phyloP scores from a whole-genome alignment of 2,797 vertebrate species.

The Alca torda region DNA sequence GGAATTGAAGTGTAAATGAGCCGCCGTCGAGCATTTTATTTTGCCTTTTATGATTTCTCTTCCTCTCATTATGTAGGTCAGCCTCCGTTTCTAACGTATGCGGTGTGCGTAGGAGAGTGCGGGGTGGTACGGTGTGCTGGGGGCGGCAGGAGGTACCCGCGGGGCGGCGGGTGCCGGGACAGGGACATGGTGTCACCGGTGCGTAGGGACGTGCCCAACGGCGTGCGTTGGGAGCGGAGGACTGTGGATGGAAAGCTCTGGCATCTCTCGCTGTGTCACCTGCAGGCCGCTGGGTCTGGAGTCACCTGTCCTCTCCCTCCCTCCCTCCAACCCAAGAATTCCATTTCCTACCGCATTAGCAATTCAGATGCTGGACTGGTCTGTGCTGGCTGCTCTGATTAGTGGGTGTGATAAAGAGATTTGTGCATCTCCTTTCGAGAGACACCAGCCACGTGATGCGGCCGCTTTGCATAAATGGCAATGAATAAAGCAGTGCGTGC shows the following conservation, averaged over 20 bases:
- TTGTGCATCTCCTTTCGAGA: neutral
- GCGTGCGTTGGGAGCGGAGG: fast-evolving
- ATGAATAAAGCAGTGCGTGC: neutral
- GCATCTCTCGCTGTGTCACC: neutral
- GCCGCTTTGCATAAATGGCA: neutral
- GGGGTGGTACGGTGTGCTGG: neutral
- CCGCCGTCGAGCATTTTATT: neutral
- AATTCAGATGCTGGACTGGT: slow-evolving; percentile 37
- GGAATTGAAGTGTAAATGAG: slow-evolving; percentile 70
- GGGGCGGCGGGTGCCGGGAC: neutral
- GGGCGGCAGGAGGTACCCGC: neutral
- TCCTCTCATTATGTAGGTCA: slow-evolving; percentile 28
- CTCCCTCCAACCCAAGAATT: neutral
- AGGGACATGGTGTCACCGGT: neutral
- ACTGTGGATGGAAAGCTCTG: neutral
- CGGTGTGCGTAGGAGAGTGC: neutral
- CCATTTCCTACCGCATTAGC: neutral
- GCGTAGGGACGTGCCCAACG: fast-evolving
- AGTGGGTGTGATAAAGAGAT: slow-evolving; percentile 30
- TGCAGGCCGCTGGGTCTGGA: neutral
- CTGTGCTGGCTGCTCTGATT: slow-evolving; percentile 38
- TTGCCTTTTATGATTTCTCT: slow-evolving; percentile 2
- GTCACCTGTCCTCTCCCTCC: neutral
- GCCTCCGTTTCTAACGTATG: neutral
- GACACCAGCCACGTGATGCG: neutral